Percentiles rank a stretch among this genome's conserved stretches.
Evolutionary conservation across 1,140 invertebrate genomes (phyloP).

Genomic region (Cydia amplana): DNA sequence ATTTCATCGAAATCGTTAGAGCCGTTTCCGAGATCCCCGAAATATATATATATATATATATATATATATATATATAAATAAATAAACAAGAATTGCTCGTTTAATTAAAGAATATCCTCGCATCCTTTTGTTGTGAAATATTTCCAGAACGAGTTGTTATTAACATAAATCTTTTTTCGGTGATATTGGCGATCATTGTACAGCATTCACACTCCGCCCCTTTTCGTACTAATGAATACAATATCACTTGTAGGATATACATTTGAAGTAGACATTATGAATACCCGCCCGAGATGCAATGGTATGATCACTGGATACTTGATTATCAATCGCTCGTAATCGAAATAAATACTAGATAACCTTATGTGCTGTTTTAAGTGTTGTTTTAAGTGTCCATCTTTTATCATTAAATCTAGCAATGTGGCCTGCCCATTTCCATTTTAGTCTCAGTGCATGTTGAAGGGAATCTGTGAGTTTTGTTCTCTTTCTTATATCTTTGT

Average conservation of each 20-base stretch:
- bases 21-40: too few relatives aligned
- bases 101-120: background rate
- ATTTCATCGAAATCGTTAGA: too few relatives aligned
- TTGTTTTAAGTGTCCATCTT: too few relatives aligned
- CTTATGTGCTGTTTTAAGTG: too few relatives aligned
- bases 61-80: too few relatives aligned
- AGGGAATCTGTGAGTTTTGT: too few relatives aligned
- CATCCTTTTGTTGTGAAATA: constrained; percentile 9
- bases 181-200: constrained; percentile 19
- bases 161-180: constrained; percentile 20
- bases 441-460: too few relatives aligned
- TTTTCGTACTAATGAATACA: constrained; percentile 16
- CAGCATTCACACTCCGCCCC: background rate
- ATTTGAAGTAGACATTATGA: constrained; percentile 21
- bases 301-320: background rate
- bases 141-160: constrained; percentile 22
- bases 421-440: too few relatives aligned
- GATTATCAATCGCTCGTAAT: background rate
- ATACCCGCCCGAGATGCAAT: background rate
- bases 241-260: background rate
- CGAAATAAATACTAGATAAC: constrained; percentile 14
- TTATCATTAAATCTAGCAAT: too few relatives aligned
- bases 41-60: too few relatives aligned
- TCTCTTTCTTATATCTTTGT: too few relatives aligned
- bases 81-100: too few relatives aligned